A percentile compares a stretch with the other conserved stretches of the same genome.
phyloP scores from a whole-genome alignment of 2,888 invertebrate species.

The Chesias legatella region DNA sequence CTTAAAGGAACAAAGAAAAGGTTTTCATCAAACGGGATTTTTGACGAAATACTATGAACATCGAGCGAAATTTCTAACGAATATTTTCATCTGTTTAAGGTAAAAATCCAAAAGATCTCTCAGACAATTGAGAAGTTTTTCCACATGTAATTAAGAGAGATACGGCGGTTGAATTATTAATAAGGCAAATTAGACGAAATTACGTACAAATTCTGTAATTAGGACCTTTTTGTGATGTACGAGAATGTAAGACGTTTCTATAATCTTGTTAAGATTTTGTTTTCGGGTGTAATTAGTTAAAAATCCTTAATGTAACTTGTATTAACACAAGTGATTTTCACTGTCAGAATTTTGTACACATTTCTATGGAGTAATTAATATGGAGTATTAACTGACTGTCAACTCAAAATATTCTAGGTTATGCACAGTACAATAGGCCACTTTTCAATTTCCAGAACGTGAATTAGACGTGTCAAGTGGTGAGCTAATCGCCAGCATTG shows the following conservation, averaged over 20 bases:
- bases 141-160: slow-evolving; percentile 23
- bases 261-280: slow-evolving; percentile 8
- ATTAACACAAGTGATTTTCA: too few species aligned
- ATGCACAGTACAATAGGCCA: too few species aligned
- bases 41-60: slow-evolving; percentile 14
- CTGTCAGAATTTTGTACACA: too few species aligned
- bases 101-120: slow-evolving; percentile 33
- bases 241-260: slow-evolving; percentile 9
- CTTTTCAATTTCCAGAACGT: too few species aligned
- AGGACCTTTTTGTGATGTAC: slow-evolving; percentile 19
- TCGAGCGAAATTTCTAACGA: slow-evolving; percentile 14
- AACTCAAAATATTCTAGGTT: too few species aligned
- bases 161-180: slow-evolving; percentile 26
- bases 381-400: too few species aligned
- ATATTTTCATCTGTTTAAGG: slow-evolving; percentile 26
- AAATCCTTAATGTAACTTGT: slow-evolving; percentile 1
- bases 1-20: slow-evolving; percentile 8
- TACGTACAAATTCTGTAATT: slow-evolving; percentile 24
- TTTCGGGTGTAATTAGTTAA: slow-evolving; percentile 4
- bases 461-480: too few species aligned
- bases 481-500: too few species aligned
- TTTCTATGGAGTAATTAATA: too few species aligned
- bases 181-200: slow-evolving; percentile 26
- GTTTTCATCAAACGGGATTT: slow-evolving; percentile 11
- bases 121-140: slow-evolving; percentile 33